A percentile compares a stretch with the other conserved stretches of the same genome.
Evolutionary conservation across 2,113 vertebrate species (phyloP).

Genomic region (Athene noctua): DNA sequence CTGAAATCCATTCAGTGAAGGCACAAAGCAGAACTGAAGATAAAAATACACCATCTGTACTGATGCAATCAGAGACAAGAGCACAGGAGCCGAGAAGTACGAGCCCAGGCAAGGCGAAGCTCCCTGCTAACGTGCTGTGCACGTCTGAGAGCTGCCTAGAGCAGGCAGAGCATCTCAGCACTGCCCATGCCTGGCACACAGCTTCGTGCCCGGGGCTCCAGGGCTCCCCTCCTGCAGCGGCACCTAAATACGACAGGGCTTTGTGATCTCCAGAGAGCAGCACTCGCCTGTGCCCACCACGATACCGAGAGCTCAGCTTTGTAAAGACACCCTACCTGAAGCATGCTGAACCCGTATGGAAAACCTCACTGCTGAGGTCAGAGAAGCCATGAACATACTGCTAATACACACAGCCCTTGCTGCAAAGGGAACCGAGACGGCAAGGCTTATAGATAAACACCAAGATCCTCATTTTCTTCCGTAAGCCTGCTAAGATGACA

Average conservation of each 20-base stretch:
- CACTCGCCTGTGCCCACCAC: not conserved
- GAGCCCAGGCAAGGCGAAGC: not conserved
- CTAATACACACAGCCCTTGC: not conserved
- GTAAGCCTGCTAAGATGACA: not conserved
- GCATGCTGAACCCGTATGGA: too few species aligned
- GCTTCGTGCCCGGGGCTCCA: not conserved
- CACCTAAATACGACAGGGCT: not conserved
- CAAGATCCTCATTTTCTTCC: not conserved
- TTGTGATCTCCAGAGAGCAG: too few species aligned
- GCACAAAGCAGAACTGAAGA: not conserved
- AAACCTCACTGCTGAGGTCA: not conserved
- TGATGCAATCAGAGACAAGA: not conserved
- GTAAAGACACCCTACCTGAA: not conserved
- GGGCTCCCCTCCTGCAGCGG: not conserved
- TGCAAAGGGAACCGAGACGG: accelerated
- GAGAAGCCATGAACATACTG: not conserved
- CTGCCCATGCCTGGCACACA: not conserved
- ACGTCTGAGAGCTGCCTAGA: not conserved
- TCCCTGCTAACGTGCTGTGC: accelerated
- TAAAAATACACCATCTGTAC: accelerated
- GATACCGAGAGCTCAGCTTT: not conserved
- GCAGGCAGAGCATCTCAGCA: not conserved
- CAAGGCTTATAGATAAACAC: not conserved
- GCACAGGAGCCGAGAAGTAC: not conserved
- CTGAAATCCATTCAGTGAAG: not conserved